Base-by-base conservation (phyloP, 1,140 invertebrate genomes). In the Drosophila willistoni region DNA sequence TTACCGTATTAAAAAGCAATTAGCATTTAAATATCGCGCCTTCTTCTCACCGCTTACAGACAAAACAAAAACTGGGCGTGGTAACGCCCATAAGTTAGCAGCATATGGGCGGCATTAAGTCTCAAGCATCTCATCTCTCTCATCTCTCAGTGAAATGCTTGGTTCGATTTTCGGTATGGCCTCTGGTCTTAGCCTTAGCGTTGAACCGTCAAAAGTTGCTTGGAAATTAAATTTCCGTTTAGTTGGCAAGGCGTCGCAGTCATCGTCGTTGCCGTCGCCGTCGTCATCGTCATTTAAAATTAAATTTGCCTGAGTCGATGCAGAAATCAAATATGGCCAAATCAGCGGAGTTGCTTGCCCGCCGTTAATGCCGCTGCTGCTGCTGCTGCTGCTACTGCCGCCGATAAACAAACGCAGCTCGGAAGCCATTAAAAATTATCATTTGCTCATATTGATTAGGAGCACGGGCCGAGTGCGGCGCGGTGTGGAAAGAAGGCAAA, bases 1-100 rank as follows among this genome's bases (percentile, higher is more conserved):
- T 91, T 91, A 83, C 71, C 73, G 90, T 84, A 91, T 91, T 91
- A 91, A 87, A 91, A 91, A 91, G 90, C 90, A 91, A 91, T 91
- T 91, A 91, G 89, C 90, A 89, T 91, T 91, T 77, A 79, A 85
- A 80, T 81, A 84, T 72, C 71, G 73, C 62, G 71, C 34, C 73
- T 39, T 39, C 10, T 62, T 68, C 73, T 57, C 72, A 68, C 36
- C 22, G 19, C 29, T 9, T 39, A 29, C 14, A 41, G 42, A 34
- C 76, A 78, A 55, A 76, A 57, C n/a, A 81, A 76, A 63, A 41
- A 10, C n/a, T 25, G 14, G 65, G 17, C 68, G 60, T 47, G 47
- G 41, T 13, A 54, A 51, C 55, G 69, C 78, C 55, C 62, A 60
- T 74, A 34, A 25, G 12, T 44, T 63, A 59, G 47, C 44, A 59